Evolutionary conservation across 1,140 invertebrate species (phyloP).

Genomic region (Drosophila micromelanica): DNA sequence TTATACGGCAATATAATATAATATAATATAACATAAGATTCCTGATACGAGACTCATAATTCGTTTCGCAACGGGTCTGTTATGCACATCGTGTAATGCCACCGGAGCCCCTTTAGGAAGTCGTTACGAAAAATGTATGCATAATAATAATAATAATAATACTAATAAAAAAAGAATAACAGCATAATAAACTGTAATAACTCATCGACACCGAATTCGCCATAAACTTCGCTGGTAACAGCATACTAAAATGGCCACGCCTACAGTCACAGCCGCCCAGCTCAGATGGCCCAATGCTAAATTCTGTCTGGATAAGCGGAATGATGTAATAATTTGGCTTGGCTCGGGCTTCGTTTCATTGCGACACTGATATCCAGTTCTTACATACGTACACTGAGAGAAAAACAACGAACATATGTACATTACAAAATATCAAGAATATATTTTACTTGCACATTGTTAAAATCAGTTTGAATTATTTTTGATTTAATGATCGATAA

Average conservation of each 20-base stretch:
- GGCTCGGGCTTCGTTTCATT: not conserved
- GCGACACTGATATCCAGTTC: slow-evolving; percentile 24
- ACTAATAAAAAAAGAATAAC: slow-evolving; percentile 14
- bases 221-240: slow-evolving; percentile 10
- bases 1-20: not conserved
- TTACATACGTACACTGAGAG: not conserved
- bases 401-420: no score
- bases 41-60: not conserved
- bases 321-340: slow-evolving; percentile 64
- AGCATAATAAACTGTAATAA: slow-evolving; percentile 22
- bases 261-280: not conserved
- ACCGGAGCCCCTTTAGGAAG: not conserved
- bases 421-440: no score
- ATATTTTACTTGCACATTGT: no score
- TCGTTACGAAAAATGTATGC: slow-evolving; percentile 12
- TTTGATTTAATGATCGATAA: no score
- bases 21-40: slow-evolving; percentile 1
- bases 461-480: no score
- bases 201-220: slow-evolving; percentile 6
- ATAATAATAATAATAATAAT: slow-evolving; percentile 9
- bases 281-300: slow-evolving; percentile 2
- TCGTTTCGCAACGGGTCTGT: slow-evolving; percentile 7
- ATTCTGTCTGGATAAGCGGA: slow-evolving; percentile 46
- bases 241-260: slow-evolving; percentile 12
- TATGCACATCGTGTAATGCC: slow-evolving; percentile 2